phyloP scores from a whole-genome alignment of 1,140 invertebrate genomes.

The Carposina sasakii region DNA sequence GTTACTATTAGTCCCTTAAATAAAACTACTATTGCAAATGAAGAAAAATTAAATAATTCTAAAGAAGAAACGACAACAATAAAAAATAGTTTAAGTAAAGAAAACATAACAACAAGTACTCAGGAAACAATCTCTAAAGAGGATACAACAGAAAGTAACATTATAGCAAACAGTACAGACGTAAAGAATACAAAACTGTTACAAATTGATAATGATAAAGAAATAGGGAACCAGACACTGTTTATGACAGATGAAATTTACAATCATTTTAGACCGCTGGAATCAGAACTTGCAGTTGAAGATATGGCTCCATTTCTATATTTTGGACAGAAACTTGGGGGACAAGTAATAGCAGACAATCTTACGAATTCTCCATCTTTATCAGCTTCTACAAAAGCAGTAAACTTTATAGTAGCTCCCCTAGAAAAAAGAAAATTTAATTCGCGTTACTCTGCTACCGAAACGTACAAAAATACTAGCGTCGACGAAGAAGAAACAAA shows the following conservation, averaged over 20 bases:
- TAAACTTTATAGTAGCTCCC: constrained; percentile 65
- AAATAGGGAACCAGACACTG: constrained; percentile 58
- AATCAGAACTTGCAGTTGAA: constrained; percentile 76
- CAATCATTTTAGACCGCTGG: constrained; percentile 76
- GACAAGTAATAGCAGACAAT: constrained; percentile 54
- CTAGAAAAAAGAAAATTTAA: constrained; percentile 71
- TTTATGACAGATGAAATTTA: constrained; percentile 76
- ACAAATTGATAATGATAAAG: constrained; percentile 54
- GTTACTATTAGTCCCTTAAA: constrained; percentile 42
- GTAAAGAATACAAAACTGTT: constrained; percentile 42
- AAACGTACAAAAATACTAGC: constrained; percentile 62
- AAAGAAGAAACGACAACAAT: constrained; percentile 29
- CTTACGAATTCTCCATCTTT: constrained; percentile 59
- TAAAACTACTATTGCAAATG: constrained; percentile 38
- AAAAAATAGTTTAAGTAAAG: neutral
- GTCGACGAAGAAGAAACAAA: constrained; percentile 68
- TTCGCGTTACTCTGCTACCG: constrained; percentile 63
- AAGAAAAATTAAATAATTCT: constrained; percentile 40
- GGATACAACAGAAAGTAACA: constrained; percentile 48
- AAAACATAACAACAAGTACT: constrained; percentile 4
- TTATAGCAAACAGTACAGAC: constrained; percentile 48
- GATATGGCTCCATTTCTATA: constrained; percentile 81
- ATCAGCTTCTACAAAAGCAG: constrained; percentile 71
- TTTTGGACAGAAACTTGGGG: constrained; percentile 78
- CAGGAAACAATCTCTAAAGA: neutral